These are phyloP conservation scores for Hemiscyllium ocellatum DNA, from an alignment of 2,113 vertebrate species.

Conservation along the genomic window DNA sequence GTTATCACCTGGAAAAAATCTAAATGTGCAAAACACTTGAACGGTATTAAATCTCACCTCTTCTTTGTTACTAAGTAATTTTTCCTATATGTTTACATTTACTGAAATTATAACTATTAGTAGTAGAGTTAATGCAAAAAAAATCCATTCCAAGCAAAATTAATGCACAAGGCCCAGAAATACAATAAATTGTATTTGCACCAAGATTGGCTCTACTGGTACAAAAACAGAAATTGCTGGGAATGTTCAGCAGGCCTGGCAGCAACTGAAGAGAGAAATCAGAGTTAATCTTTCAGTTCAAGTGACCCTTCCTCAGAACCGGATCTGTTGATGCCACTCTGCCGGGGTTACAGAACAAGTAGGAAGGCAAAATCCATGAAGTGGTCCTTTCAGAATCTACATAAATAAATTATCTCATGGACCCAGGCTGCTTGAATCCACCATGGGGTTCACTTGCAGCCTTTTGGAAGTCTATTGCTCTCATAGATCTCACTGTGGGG, in stretches of 20 bases:
- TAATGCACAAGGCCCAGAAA: background rate
- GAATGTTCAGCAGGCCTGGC: no score
- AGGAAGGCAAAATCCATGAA: background rate
- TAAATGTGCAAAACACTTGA: background rate
- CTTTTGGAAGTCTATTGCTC: background rate
- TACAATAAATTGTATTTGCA: background rate
- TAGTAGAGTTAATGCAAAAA: background rate
- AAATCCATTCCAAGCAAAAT: no score
- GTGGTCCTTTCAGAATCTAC: background rate
- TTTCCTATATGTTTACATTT: background rate
- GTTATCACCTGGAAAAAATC: background rate
- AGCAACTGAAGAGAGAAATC: no score
- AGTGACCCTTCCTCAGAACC: no score
- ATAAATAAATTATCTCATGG: background rate
- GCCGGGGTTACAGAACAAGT: background rate
- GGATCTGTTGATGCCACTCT: background rate
- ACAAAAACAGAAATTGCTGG: no score
- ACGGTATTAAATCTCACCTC: background rate
- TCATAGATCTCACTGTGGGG: background rate
- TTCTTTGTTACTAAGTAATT: background rate
- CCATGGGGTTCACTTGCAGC: background rate
- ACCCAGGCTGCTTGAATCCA: background rate
- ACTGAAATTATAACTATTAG: background rate
- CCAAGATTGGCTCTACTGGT: background rate
- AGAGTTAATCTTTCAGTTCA: no score